Evolutionary conservation across 2,888 invertebrate genomes (phyloP).

Genomic region (Eretmocerus hayati): DNA sequence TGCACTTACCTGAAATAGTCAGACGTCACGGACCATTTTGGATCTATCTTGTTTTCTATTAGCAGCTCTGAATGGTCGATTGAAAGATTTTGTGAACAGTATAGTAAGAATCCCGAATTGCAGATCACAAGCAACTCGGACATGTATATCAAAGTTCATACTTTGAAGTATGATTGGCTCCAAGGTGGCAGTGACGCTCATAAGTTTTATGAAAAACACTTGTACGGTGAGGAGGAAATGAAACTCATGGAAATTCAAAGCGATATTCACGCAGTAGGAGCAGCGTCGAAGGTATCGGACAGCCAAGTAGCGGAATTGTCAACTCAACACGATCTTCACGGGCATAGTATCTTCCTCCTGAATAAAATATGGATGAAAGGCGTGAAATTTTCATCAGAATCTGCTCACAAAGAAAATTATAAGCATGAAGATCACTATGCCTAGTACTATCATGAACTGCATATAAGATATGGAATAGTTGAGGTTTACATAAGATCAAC

Average conservation of each 20-base stretch:
- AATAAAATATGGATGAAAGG: neutral
- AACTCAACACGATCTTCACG: neutral
- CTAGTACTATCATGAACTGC: neutral
- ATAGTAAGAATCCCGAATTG: too few species aligned
- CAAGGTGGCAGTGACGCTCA: too few species aligned
- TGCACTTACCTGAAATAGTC: too few species aligned
- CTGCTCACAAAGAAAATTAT: neutral
- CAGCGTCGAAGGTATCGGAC: neutral
- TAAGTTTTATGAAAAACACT: neutral
- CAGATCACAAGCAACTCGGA: too few species aligned
- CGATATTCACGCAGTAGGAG: neutral
- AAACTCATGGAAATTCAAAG: neutral
- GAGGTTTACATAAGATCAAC: too few species aligned
- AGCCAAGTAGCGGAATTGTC: neutral
- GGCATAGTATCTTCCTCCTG: neutral
- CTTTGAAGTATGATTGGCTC: too few species aligned
- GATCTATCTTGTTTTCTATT: conserved; percentile 1
- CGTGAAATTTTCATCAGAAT: too few species aligned
- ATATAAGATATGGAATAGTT: neutral
- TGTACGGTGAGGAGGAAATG: too few species aligned
- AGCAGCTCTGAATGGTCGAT: too few species aligned
- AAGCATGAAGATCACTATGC: neutral
- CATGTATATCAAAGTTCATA: too few species aligned
- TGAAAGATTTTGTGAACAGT: too few species aligned
- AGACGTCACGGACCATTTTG: neutral